phyloP scores from a whole-genome alignment of 2,888 invertebrate species.

The Meiosimyza decipiens region DNA sequence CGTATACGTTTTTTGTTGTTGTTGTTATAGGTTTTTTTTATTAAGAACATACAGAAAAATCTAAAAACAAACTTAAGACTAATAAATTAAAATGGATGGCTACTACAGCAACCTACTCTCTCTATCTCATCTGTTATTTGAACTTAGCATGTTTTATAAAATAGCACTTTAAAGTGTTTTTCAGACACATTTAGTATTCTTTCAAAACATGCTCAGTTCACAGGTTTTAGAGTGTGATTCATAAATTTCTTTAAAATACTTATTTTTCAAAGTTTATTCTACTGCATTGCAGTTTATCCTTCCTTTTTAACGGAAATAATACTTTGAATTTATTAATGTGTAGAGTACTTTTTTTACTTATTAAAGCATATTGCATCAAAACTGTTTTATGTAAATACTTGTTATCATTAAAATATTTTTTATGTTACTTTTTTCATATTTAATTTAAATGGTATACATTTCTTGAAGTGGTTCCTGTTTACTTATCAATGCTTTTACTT shows the following conservation, averaged over 20 bases:
- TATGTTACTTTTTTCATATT: conserved; percentile 14
- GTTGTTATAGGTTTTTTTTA: not conserved
- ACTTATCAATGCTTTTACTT: conserved; percentile 9
- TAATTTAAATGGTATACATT: conserved; percentile 33
- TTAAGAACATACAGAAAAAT: not conserved
- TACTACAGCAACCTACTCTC: conserved; percentile 24
- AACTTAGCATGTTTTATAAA: too few relatives aligned
- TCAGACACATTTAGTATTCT: too few relatives aligned
- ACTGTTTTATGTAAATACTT: conserved; percentile 2
- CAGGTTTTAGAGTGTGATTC: too few relatives aligned
- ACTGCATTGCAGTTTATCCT: conserved; percentile 15
- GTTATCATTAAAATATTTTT: not conserved
- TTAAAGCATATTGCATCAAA: conserved; percentile 48
- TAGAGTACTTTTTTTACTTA: conserved; percentile 36
- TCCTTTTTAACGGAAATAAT: not conserved
- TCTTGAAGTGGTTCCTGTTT: conserved; percentile 14
- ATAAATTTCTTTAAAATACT: too few relatives aligned
- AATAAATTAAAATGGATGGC: not conserved
- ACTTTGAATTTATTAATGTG: conserved; percentile 13
- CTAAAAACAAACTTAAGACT: not conserved
- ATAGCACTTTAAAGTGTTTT: too few relatives aligned
- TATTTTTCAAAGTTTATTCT: too few relatives aligned
- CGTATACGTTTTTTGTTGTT: too few relatives aligned
- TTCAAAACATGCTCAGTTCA: too few relatives aligned
- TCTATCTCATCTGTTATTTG: not conserved